Percentiles rank a stretch among this genome's conserved stretches.
phyloP scores from a whole-genome alignment of 1,140 invertebrate genomes.

The Fopius arisanus region DNA sequence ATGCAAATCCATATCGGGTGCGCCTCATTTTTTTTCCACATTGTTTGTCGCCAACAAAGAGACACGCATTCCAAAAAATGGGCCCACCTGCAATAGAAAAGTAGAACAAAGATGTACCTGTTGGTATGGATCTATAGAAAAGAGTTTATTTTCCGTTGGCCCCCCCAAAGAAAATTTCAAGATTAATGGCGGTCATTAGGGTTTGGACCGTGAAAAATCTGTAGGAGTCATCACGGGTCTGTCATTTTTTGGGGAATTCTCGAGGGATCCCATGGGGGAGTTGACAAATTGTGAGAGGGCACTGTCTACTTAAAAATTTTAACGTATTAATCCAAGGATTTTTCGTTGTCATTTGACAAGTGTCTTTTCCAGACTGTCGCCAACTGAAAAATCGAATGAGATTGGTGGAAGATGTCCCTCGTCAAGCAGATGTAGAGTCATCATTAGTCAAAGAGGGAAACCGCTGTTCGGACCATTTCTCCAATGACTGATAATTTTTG shows the following conservation, averaged over 20 bases:
- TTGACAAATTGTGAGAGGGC: neutral
- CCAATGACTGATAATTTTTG: neutral
- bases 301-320: neutral
- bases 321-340: neutral
- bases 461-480: neutral
- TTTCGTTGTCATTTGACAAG: neutral
- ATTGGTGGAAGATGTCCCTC: neutral
- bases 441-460: neutral
- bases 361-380: neutral
- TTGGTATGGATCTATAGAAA: neutral
- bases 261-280: neutral
- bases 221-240: neutral
- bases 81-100: slow-evolving; percentile 11
- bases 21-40: neutral
- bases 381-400: slow-evolving; percentile 11
- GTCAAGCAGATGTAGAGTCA: neutral
- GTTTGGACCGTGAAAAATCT: neutral
- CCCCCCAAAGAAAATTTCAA: neutral
- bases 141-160: neutral
- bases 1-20: neutral
- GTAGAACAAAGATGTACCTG: slow-evolving; percentile 2
- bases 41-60: slow-evolving; percentile 3
- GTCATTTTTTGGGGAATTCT: neutral
- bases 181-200: neutral
- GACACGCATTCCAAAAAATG: neutral